Conservation (phyloP, 1,140 invertebrate genomes). For the Reticulitermes speratus region DNA sequence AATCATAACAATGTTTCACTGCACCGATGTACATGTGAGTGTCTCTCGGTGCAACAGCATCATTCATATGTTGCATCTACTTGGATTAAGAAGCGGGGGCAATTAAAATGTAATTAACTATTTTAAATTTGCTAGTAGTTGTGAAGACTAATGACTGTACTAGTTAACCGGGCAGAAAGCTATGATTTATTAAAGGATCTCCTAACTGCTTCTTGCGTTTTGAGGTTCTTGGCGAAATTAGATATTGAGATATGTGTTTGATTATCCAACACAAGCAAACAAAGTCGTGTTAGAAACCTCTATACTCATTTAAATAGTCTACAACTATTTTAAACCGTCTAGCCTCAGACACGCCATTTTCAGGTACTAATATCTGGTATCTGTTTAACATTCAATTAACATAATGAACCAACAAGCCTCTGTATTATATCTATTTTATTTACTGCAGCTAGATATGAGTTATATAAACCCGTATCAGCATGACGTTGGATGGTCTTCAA, state of each 20-base stretch:
- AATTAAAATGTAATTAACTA: constrained; percentile 15
- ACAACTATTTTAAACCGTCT: neutral
- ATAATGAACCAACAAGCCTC: too few species aligned
- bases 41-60: neutral
- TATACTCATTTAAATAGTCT: neutral
- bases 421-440: too few species aligned
- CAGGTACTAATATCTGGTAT: too few species aligned
- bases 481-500: too few species aligned
- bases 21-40: too few species aligned
- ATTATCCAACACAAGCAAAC: neutral
- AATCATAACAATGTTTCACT: too few species aligned
- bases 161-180: neutral
- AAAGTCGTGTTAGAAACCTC: neutral
- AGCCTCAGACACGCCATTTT: too few species aligned
- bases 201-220: neutral
- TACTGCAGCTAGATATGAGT: too few species aligned
- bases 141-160: neutral
- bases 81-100: neutral
- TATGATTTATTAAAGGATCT: neutral
- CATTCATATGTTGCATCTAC: neutral
- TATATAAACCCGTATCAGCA: too few species aligned
- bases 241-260: neutral
- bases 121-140: neutral
- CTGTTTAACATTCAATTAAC: too few species aligned
- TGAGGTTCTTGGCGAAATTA: neutral